phyloP scores from a whole-genome alignment of 2,797 vertebrate genomes.

The Podargus strigoides region DNA sequence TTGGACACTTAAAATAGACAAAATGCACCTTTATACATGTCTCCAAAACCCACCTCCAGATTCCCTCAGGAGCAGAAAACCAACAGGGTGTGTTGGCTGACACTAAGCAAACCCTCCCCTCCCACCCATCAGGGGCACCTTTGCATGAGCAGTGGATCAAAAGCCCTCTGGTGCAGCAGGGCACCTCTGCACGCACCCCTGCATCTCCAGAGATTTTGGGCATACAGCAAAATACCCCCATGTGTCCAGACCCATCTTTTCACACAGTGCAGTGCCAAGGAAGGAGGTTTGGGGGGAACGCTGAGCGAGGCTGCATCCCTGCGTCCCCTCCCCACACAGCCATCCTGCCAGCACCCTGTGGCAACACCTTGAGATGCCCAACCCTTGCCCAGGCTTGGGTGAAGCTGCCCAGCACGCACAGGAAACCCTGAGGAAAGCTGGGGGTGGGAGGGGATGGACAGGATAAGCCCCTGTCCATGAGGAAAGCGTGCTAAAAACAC shows the following conservation, averaged over 20 bases:
- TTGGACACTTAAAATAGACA: background rate
- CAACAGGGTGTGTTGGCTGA: fast-evolving
- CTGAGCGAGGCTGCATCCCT: background rate
- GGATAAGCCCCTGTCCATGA: background rate
- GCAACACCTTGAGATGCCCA: background rate
- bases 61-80: background rate
- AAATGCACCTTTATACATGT: background rate
- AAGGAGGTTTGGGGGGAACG: background rate
- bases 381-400: background rate
- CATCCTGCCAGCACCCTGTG: fast-evolving
- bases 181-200: background rate
- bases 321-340: background rate
- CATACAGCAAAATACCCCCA: fast-evolving
- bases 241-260: background rate
- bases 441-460: background rate
- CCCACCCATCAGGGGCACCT: background rate
- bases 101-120: background rate
- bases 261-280: background rate
- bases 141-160: background rate
- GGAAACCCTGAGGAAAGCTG: background rate
- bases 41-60: background rate
- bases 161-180: background rate
- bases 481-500: background rate
- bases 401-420: background rate
- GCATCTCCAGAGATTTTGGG: background rate